Evolutionary conservation across 2,888 invertebrate species (phyloP).

Genomic region (Drosophila prolongata): DNA sequence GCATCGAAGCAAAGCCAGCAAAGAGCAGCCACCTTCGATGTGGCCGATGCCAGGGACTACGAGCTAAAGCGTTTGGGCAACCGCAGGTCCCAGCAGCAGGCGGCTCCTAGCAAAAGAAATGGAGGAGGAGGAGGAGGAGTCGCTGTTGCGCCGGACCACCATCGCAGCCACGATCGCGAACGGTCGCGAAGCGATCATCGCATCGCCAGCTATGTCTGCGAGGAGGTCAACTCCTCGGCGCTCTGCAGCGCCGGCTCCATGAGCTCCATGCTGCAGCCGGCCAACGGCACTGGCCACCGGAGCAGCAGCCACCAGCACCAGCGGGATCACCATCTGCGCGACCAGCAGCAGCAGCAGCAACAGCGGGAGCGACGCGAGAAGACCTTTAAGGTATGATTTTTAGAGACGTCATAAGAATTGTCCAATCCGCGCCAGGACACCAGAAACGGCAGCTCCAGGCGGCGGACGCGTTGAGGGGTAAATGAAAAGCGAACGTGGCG

Average conservation of each 20-base stretch:
- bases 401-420: slow-evolving; percentile 85
- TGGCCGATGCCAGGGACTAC: slow-evolving; percentile 82
- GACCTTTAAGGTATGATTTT: slow-evolving; percentile 85
- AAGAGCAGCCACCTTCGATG: slow-evolving; percentile 83
- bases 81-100: slow-evolving; percentile 81
- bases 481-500: slow-evolving; percentile 67
- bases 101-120: slow-evolving; percentile 76
- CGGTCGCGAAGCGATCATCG: slow-evolving; percentile 82
- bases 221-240: slow-evolving; percentile 57
- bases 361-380: slow-evolving; percentile 84
- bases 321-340: slow-evolving; percentile 33
- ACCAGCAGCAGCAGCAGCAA: slow-evolving; percentile 79
- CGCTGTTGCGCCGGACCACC: slow-evolving; percentile 64
- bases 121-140: slow-evolving; percentile 56
- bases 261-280: slow-evolving; percentile 48
- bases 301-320: slow-evolving; percentile 47
- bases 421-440: slow-evolving; percentile 68
- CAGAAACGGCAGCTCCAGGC: slow-evolving; percentile 41
- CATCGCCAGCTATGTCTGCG: slow-evolving; percentile 79
- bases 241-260: slow-evolving; percentile 67
- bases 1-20: slow-evolving; percentile 57
- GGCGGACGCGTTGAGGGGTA: slow-evolving; percentile 64
- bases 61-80: slow-evolving; percentile 82
- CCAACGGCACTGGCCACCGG: slow-evolving; percentile 39
- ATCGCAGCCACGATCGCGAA: slow-evolving; percentile 76